Percentiles rank a stretch among this genome's conserved stretches.
These are phyloP conservation scores for Erythrocercus mccallii DNA, from an alignment of 2,113 vertebrate genomes.

Conservation along the genomic window DNA sequence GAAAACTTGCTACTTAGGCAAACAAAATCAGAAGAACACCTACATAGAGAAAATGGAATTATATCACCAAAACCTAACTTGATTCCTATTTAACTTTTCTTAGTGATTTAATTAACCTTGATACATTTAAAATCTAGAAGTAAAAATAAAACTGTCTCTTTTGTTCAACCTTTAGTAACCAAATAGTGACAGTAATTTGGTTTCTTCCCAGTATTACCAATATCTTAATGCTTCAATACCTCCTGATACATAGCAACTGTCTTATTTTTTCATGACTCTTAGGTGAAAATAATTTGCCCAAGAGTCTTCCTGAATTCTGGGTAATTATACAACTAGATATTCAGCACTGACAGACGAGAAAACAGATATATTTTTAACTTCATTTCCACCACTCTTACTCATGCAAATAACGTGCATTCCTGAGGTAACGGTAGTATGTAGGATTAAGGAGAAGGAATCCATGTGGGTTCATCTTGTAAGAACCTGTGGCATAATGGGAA, in stretches of 20 bases:
- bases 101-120: not conserved
- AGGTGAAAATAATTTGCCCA: not conserved
- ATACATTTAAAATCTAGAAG: not conserved
- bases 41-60: not conserved
- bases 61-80: not conserved
- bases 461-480: not conserved
- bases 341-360: not conserved
- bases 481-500: not conserved
- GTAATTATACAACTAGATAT: not conserved
- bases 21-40: not conserved
- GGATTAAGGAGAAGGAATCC: not conserved
- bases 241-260: not conserved
- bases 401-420: not conserved
- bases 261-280: not conserved
- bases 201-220: not conserved
- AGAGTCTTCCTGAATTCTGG: not conserved
- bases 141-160: not conserved
- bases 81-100: not conserved
- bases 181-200: not conserved
- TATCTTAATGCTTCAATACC: not conserved
- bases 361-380: not conserved
- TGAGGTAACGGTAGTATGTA: not conserved
- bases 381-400: not conserved
- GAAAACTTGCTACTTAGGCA: not conserved
- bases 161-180: not conserved